Base-by-base conservation (phyloP, 2,888 invertebrate genomes). In the Eupithecia tripunctaria region DNA sequence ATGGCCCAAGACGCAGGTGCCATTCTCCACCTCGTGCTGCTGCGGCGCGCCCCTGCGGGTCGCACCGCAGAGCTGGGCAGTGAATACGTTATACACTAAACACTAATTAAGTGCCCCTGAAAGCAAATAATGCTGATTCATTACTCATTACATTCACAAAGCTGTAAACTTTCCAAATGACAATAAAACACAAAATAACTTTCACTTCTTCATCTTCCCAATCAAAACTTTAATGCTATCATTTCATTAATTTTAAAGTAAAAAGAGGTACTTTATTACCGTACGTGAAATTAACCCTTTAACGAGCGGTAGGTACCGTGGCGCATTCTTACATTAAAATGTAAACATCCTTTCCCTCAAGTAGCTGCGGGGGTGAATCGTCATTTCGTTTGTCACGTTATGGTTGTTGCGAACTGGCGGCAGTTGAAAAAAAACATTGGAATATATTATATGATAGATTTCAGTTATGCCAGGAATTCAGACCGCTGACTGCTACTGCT, bases 261-360 rank as follows among this genome's bases (percentile, higher is more conserved):
- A 89, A 91, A 90, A 90, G 86, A 85, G 86, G 83, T 82, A 85
- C 88, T 90, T 88, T 84, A 84, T 85, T 72, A 80, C 60, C 80
- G 88, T 86, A 86, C 88, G 86, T 86, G 85, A 87, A 88, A 90
- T 91, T 85, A 88, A 85, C 87, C 90, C 88, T 89, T 88, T 90
- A 90, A 91, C 89, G 91, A 91, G 88, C 86, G 80, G 79, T 78
- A 79, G 82, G 85, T 79, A 82, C 82, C 81, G 80, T 70, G 70
- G 84, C 81, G 79, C 86, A 88, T 90, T 92, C 93, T 91, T 92
- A 89, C 91, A 93, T 93, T 93, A 93, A 93, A 92, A 91, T 91
- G 91, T 92, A 92, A 93, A 93, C 92, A 90, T 85, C 88, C 92
- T 87, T 89, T 87, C 85, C 83, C 87, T 86, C 83, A 88, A 88